Evolutionary conservation across 2,113 vertebrate genomes (phyloP), one percentile per base, ranked within the genome.

Genomic region (Conger conger): DNA sequence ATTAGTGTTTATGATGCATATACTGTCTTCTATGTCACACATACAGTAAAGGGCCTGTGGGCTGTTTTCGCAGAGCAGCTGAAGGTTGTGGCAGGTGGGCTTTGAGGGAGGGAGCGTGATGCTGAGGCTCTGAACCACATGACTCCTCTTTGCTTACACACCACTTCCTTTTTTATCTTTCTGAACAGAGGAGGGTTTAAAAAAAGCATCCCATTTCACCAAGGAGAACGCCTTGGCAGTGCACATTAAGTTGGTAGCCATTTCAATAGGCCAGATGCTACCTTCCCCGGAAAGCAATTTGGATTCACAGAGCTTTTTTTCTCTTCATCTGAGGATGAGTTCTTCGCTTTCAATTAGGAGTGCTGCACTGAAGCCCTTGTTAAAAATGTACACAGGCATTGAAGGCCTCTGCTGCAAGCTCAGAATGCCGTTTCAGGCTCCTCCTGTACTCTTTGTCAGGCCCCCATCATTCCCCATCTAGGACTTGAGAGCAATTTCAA

Each of bases 221-320:
- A 73, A 50, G 68, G n/a, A 23, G 63, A 76, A 38, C 16, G 38
- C 63, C 82, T 76, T 36, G 68, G 60, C 82, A 37, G 1, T 76
- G 60, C 63, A 73, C 68, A 33, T 83, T 38, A 45, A 18, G 82
- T 33, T 45, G 38, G n/a, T 38, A 76, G 27, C 42, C 38, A 33
- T 63, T 76, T 83, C 82, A 83, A 76, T 45, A 30, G 68, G 27
- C 82, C n/a, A 68, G 82, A 73, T 83, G 82, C 60, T 83, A 79
- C 20, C 78, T 27, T 42, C 36, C 37, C 76, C 78, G 2, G 76
- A 77, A 37, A 77, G 76, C 76, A 77, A 77, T 77, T 77, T 35
- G 76, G 76, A 77, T 77, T 35, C 36, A 18, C 36, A 38, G 20
- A 38, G 37, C 35, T 38, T 78, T 78, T 78, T 73, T 73, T 18